Percentiles rank a stretch among this genome's conserved stretches.
Conservation (phyloP, 2,797 vertebrate genomes). For the Leptatherina wallacei region DNA sequence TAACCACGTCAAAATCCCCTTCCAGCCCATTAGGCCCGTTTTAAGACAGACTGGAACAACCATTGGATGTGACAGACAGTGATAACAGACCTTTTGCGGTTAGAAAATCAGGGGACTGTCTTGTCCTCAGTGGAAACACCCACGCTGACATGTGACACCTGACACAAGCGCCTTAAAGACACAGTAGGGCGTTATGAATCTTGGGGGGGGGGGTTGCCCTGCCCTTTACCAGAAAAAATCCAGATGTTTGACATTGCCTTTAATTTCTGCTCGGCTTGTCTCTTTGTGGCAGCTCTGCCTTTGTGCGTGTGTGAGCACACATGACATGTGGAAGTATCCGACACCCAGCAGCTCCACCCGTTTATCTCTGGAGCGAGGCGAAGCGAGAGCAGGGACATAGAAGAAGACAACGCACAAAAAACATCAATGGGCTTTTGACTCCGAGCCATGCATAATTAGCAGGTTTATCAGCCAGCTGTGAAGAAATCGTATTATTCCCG, state of each 20-base stretch:
- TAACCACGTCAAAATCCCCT: slow-evolving; percentile 64
- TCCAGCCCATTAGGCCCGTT: slow-evolving; percentile 56
- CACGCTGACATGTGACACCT: slow-evolving; percentile 51
- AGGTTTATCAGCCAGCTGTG: slow-evolving; percentile 73
- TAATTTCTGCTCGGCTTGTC: slow-evolving; percentile 57
- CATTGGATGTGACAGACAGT: slow-evolving; percentile 61
- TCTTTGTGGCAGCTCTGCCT: slow-evolving; percentile 50
- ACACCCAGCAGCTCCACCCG: slow-evolving; percentile 38
- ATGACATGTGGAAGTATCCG: slow-evolving; percentile 52
- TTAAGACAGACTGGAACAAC: slow-evolving; percentile 47
- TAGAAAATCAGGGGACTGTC: slow-evolving; percentile 42
- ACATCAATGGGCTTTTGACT: slow-evolving; percentile 65
- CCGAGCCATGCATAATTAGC: slow-evolving; percentile 66
- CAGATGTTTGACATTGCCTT: slow-evolving; percentile 67
- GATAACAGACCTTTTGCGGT: slow-evolving; percentile 43
- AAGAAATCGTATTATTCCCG: slow-evolving; percentile 63
- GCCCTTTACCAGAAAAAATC: slow-evolving; percentile 38
- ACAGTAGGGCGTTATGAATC: slow-evolving; percentile 20
- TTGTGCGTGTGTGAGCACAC: slow-evolving; percentile 34
- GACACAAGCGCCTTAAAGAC: slow-evolving; percentile 52
- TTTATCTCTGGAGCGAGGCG: slow-evolving; percentile 44
- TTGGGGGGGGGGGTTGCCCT: slow-evolving; percentile 9
- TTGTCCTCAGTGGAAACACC: slow-evolving; percentile 30
- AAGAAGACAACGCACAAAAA: slow-evolving; percentile 34
- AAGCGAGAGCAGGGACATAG: slow-evolving; percentile 27